Evolutionary conservation across 2,797 vertebrate species (phyloP).

Genomic region (Oreochromis grahami): DNA sequence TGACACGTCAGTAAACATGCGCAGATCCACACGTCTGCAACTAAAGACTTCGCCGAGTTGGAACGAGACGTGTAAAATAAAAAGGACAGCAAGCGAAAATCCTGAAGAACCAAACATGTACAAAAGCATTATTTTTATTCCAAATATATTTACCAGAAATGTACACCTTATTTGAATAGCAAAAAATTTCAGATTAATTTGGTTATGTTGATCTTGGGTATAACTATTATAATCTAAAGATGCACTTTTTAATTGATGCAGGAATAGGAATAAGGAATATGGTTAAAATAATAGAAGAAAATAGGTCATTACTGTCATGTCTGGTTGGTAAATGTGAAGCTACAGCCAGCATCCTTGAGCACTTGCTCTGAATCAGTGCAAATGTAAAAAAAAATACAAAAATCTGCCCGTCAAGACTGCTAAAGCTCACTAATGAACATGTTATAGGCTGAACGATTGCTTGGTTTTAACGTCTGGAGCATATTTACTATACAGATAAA

Average conservation of each 20-base stretch:
- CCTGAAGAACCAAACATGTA: slow-evolving; percentile 37
- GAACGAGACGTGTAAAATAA: slow-evolving; percentile 1
- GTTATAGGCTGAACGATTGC: not conserved
- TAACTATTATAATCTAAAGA: not conserved
- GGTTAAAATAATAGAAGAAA: not conserved
- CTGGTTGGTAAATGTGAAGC: not conserved
- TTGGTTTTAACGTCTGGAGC: not conserved
- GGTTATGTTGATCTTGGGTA: not conserved
- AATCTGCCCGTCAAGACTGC: not conserved
- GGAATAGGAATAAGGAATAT: not conserved
- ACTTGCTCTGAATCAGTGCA: not conserved
- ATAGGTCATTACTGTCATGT: not conserved
- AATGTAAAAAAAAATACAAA: not conserved
- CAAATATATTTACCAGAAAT: not conserved
- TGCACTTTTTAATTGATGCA: not conserved
- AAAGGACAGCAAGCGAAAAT: not conserved
- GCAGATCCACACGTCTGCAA: slow-evolving; percentile 33
- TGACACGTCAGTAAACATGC: not conserved
- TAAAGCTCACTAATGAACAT: not conserved
- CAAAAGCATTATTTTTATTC: not conserved
- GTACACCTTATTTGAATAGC: not conserved
- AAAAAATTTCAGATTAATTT: not conserved
- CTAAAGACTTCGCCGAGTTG: not conserved
- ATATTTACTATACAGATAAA: not conserved
- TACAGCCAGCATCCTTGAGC: not conserved